Percentiles rank a stretch among this genome's conserved stretches.
These are phyloP conservation scores for Psettodes erumei DNA, from an alignment of 2,113 vertebrate genomes.

Conservation along the genomic window DNA sequence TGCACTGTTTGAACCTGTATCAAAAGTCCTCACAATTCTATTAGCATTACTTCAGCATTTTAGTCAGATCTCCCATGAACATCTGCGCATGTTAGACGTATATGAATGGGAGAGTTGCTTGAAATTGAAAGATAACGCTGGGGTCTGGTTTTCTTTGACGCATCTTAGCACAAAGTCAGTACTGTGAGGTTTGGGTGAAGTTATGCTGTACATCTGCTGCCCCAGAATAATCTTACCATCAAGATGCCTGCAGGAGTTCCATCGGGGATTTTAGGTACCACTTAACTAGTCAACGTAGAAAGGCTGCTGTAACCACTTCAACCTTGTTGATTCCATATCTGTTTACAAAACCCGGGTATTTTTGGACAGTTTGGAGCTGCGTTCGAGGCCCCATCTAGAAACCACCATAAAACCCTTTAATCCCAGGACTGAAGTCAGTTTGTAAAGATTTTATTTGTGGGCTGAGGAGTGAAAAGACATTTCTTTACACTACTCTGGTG, in stretches of 20 bases:
- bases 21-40: conserved; percentile 12
- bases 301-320: conserved; percentile 23
- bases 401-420: conserved; percentile 25
- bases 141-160: not conserved
- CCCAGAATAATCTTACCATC: not conserved
- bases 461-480: not conserved
- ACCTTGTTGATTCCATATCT: conserved; percentile 23
- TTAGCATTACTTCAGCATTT: conserved; percentile 16
- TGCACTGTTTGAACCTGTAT: not conserved
- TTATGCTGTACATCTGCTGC: not conserved
- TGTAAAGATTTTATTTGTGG: conserved; percentile 12
- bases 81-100: conserved; percentile 6
- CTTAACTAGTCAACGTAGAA: not conserved
- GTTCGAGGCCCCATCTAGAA: not conserved
- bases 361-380: conserved; percentile 24
- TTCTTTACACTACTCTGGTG: conserved; percentile 15
- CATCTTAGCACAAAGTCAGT: conserved; percentile 13
- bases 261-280: conserved; percentile 15
- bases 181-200: conserved; percentile 1
- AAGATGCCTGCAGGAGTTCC: conserved; percentile 3
- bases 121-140: conserved; percentile 5
- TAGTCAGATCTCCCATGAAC: conserved; percentile 2
- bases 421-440: conserved; percentile 22
- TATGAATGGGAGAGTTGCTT: not conserved
- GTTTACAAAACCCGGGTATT: conserved; percentile 61